phyloP scores from a whole-genome alignment of 2,113 vertebrate genomes.

The Neotoma lepida region DNA sequence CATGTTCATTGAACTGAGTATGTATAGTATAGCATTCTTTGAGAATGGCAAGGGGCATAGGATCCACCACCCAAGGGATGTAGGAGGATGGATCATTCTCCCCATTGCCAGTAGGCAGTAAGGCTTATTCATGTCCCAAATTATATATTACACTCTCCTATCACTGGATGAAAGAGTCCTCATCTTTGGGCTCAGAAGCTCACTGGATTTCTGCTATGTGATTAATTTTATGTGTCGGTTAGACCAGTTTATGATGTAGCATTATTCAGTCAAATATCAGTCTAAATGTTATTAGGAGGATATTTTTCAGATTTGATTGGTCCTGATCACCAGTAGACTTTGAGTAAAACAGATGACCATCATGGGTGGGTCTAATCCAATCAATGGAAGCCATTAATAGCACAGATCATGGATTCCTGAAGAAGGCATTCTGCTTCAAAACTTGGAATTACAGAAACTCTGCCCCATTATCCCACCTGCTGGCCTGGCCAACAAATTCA shows the following conservation, averaged over 20 bases:
- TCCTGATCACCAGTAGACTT: not conserved
- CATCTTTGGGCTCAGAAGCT: not conserved
- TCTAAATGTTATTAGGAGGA: not conserved
- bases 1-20: not conserved
- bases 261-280: not conserved
- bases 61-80: not conserved
- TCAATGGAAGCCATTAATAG: not conserved
- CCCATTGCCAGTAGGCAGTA: accelerated
- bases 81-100: not conserved
- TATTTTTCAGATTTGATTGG: not conserved
- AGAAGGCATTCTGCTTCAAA: not conserved
- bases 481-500: not conserved
- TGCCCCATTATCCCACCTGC: not conserved
- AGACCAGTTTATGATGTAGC: not conserved
- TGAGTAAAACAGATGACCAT: not conserved
- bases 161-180: too few relatives aligned
- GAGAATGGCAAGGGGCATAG: accelerated
- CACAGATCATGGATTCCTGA: not conserved
- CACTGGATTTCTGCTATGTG: not conserved
- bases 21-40: accelerated
- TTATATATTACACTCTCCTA: not conserved
- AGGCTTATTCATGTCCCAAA: not conserved
- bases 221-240: not conserved
- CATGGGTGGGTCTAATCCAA: not conserved
- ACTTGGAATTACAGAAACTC: not conserved